A percentile compares a stretch with the other conserved stretches of the same genome.
Conservation (phyloP, 2,888 invertebrate genomes). For the Candidula unifasciata region DNA sequence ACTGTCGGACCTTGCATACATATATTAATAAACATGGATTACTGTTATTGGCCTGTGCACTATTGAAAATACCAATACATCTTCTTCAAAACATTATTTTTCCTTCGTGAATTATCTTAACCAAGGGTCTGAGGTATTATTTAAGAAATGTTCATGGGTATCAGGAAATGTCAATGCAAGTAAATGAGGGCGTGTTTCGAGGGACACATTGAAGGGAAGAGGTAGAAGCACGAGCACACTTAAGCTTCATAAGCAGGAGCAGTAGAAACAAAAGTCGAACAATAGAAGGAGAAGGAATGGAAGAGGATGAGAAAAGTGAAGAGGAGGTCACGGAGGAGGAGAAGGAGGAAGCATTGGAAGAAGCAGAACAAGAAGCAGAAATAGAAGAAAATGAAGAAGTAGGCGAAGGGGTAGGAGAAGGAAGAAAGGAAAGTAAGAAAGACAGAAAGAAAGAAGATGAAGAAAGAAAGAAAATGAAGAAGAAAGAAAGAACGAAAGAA, state of each 20-base stretch:
- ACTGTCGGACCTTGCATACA: too few species aligned
- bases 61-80: too few species aligned
- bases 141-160: too few species aligned
- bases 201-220: background rate
- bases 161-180: too few species aligned
- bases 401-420: background rate
- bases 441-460: conserved; percentile 19
- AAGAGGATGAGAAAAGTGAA: background rate
- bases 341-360: conserved; percentile 17
- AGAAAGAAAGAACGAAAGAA: too few species aligned
- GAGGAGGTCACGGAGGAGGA: background rate
- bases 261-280: background rate
- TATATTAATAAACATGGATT: too few species aligned
- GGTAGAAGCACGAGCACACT: background rate
- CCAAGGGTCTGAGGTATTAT: too few species aligned
- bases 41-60: too few species aligned
- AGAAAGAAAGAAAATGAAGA: too few species aligned
- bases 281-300: background rate
- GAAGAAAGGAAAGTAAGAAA: background rate
- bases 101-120: too few species aligned
- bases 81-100: too few species aligned
- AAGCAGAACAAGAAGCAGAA: conserved; percentile 25
- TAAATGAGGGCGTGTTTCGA: too few species aligned
- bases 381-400: background rate
- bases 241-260: background rate